phyloP scores from a whole-genome alignment of 2,797 vertebrate genomes.

The Tachyglossus aculeatus region DNA sequence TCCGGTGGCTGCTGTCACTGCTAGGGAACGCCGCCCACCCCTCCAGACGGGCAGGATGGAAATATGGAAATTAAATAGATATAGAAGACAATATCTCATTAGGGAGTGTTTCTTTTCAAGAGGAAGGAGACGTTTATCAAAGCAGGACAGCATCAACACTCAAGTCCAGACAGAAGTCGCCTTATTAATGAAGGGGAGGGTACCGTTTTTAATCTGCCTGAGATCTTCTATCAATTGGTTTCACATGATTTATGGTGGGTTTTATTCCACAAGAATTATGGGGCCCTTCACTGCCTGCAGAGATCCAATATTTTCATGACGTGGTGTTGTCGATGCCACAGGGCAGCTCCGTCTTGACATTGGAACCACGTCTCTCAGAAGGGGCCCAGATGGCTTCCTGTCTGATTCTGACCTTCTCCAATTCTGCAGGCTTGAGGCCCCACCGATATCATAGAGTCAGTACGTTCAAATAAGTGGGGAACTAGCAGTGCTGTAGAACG shows the following conservation, averaged over 20 bases:
- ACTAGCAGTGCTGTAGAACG: too few relatives aligned
- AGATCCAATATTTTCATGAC: slow-evolving; percentile 42
- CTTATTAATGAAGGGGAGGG: slow-evolving; percentile 63
- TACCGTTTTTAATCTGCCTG: slow-evolving; percentile 60
- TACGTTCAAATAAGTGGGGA: slow-evolving; percentile 28
- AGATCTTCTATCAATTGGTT: slow-evolving; percentile 68
- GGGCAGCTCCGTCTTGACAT: slow-evolving; percentile 26
- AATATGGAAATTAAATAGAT: slow-evolving; percentile 47
- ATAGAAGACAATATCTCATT: slow-evolving; percentile 53
- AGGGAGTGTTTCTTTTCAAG: slow-evolving; percentile 39
- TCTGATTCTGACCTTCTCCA: slow-evolving; percentile 25
- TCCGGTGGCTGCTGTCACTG: slow-evolving; percentile 6
- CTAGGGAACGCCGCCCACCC: neutral
- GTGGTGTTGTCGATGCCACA: slow-evolving; percentile 41
- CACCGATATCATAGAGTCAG: neutral
- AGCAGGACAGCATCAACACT: slow-evolving; percentile 54
- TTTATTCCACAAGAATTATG: slow-evolving; percentile 60
- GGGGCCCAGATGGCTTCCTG: slow-evolving; percentile 22
- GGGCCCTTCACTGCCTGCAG: slow-evolving; percentile 39
- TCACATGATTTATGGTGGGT: slow-evolving; percentile 54
- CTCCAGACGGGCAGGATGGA: slow-evolving; percentile 25
- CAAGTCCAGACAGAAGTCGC: slow-evolving; percentile 48
- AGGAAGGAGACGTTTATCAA: slow-evolving; percentile 59
- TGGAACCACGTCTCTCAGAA: slow-evolving; percentile 17
- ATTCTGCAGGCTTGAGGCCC: slow-evolving; percentile 28